These are phyloP conservation scores for Corvus hawaiiensis DNA, from an alignment of 2,113 vertebrate genomes.

Conservation along the genomic window DNA sequence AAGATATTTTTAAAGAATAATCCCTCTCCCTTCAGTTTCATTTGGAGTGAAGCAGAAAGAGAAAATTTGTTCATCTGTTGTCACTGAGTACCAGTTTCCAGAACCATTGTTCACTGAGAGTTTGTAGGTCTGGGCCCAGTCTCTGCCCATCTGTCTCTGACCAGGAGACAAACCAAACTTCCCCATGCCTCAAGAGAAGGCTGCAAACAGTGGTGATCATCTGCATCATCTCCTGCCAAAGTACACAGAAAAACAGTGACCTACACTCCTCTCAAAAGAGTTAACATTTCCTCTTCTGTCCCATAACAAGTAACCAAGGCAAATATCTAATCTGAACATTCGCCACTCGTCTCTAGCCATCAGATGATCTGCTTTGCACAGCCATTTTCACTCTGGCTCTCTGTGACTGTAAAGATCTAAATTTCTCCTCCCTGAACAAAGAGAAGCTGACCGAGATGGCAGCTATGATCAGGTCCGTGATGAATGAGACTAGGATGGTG, in stretches of 20 bases:
- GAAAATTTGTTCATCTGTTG: neutral
- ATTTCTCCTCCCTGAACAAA: neutral
- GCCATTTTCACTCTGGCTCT: neutral
- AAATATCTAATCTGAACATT: neutral
- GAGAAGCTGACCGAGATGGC: neutral
- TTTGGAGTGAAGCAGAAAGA: neutral
- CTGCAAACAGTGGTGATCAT: neutral
- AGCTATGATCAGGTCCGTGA: neutral
- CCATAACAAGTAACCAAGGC: neutral
- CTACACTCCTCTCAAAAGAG: neutral
- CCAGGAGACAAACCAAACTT: neutral
- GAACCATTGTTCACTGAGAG: neutral
- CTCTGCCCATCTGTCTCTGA: neutral
- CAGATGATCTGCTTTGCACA: neutral
- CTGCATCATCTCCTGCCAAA: neutral
- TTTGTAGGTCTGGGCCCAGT: neutral
- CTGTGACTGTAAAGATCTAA: neutral
- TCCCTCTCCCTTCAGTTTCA: neutral
- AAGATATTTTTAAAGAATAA: neutral
- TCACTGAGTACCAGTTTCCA: neutral
- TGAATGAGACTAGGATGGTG: fast-evolving
- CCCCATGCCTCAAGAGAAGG: neutral
- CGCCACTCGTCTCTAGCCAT: neutral
- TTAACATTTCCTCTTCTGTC: neutral
- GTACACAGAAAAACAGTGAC: neutral